phyloP scores from a whole-genome alignment of 2,888 invertebrate genomes.

The Unio delphinus region DNA sequence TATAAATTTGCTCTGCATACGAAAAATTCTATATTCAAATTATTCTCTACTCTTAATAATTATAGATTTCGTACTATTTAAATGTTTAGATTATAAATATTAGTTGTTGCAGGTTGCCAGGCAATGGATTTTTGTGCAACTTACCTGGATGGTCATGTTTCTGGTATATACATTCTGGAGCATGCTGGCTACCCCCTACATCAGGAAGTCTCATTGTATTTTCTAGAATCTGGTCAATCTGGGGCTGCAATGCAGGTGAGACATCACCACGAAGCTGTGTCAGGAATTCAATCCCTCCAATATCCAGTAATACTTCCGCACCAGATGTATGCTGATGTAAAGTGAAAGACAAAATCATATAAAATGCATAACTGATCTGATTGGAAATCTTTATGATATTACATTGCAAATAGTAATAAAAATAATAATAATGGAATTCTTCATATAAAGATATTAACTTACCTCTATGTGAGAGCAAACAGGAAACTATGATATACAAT shows the following conservation, averaged over 20 bases:
- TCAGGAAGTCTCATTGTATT: slow-evolving; percentile 65
- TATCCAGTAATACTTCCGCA: slow-evolving; percentile 60
- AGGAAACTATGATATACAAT: too few species aligned
- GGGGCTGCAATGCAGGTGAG: slow-evolving; percentile 48
- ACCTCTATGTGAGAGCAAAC: too few species aligned
- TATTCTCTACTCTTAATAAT: too few species aligned
- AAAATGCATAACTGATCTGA: background rate
- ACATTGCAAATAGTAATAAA: too few species aligned
- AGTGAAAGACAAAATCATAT: slow-evolving; percentile 3
- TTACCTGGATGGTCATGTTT: slow-evolving; percentile 51
- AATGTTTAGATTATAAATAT: background rate
- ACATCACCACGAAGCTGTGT: slow-evolving; percentile 61
- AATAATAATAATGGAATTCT: too few species aligned
- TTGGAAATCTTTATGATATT: background rate
- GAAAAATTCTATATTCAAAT: too few species aligned
- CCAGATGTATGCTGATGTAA: slow-evolving; percentile 63
- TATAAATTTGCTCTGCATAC: too few species aligned
- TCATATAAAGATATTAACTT: too few species aligned
- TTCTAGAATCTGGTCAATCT: slow-evolving; percentile 66
- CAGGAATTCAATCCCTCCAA: slow-evolving; percentile 69
- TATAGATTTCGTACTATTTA: too few species aligned
- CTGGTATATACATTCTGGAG: slow-evolving; percentile 64
- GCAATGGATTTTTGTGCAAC: background rate
- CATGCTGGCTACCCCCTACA: slow-evolving; percentile 37
- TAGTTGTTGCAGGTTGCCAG: background rate